Percentiles rank a stretch among this genome's conserved stretches.
These are phyloP conservation scores for Hippopotamus amphibius DNA, from an alignment of 2,113 vertebrate species.

Conservation along the genomic window DNA sequence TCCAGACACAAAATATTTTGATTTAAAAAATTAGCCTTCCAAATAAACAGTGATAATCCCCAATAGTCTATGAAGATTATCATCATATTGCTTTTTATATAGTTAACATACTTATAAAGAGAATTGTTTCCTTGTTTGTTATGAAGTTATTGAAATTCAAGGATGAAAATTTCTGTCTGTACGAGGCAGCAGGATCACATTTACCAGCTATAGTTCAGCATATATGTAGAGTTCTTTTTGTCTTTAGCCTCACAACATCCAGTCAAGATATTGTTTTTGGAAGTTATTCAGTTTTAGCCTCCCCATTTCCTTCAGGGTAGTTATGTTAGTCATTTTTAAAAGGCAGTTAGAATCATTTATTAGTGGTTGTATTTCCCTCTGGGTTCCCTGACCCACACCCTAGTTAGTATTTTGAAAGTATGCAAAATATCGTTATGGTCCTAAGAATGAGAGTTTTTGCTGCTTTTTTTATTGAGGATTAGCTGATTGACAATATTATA, in stretches of 20 bases:
- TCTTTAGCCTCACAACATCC: not conserved
- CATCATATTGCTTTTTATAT: not conserved
- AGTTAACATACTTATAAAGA: not conserved
- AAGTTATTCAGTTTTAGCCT: not conserved
- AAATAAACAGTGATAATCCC: constrained; percentile 10
- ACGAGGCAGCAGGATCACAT: not conserved
- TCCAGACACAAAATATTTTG: not conserved
- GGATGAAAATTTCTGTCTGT: not conserved
- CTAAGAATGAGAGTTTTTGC: not conserved
- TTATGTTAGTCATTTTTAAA: not conserved
- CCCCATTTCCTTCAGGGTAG: not conserved
- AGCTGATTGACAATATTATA: not conserved
- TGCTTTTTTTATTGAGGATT: not conserved
- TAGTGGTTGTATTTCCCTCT: not conserved
- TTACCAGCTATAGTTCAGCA: not conserved
- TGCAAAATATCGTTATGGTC: not conserved
- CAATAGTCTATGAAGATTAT: not conserved
- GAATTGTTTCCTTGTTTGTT: not conserved
- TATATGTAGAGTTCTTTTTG: not conserved
- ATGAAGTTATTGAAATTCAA: not conserved
- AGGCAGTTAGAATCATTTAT: not conserved
- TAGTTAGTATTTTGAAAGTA: not conserved
- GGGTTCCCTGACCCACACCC: not conserved
- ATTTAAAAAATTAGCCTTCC: not conserved
- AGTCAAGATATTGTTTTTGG: not conserved